phyloP scores from a whole-genome alignment of 1,140 invertebrate genomes.

The Megathymus violae region DNA sequence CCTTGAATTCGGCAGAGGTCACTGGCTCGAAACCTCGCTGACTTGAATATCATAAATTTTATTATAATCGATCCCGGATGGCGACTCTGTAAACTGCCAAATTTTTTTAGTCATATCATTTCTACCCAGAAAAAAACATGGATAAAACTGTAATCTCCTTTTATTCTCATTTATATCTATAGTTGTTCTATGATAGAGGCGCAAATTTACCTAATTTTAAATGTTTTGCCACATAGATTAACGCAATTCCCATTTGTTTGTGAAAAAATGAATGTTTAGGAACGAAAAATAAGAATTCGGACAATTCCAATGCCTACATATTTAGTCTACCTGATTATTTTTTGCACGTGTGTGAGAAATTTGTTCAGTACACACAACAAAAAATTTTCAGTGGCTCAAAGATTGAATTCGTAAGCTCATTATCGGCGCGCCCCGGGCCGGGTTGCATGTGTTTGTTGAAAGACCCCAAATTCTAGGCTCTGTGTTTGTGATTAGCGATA shows the following conservation, averaged over 20 bases:
- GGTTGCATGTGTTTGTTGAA: conserved; percentile 16
- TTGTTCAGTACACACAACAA: not conserved
- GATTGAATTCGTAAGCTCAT: conserved; percentile 18
- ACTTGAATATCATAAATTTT: conserved; percentile 46
- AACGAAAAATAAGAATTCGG: too few relatives aligned
- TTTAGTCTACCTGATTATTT: too few relatives aligned
- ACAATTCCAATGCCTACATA: too few relatives aligned
- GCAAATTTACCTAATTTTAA: too few relatives aligned
- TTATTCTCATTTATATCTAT: too few relatives aligned
- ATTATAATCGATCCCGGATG: conserved; percentile 47
- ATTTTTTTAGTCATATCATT: conserved; percentile 29
- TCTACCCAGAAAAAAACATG: conserved; percentile 40
- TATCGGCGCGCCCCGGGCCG: conserved; percentile 1
- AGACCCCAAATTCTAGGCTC: conserved; percentile 22
- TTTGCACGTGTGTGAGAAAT: too few relatives aligned
- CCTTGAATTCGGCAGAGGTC: conserved; percentile 81
- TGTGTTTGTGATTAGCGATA: conserved; percentile 69
- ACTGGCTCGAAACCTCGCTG: conserved; percentile 66
- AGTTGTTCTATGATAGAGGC: too few relatives aligned
- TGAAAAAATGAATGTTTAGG: too few relatives aligned
- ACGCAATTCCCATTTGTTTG: too few relatives aligned
- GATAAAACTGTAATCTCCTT: not conserved
- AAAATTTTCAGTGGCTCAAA: conserved; percentile 11
- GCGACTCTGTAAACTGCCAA: conserved; percentile 43
- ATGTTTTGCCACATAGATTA: too few relatives aligned